A percentile compares a stretch with the other conserved stretches of the same genome.
Evolutionary conservation across 2,797 vertebrate species (phyloP).

Genomic region (Brachyalestes nurse): DNA sequence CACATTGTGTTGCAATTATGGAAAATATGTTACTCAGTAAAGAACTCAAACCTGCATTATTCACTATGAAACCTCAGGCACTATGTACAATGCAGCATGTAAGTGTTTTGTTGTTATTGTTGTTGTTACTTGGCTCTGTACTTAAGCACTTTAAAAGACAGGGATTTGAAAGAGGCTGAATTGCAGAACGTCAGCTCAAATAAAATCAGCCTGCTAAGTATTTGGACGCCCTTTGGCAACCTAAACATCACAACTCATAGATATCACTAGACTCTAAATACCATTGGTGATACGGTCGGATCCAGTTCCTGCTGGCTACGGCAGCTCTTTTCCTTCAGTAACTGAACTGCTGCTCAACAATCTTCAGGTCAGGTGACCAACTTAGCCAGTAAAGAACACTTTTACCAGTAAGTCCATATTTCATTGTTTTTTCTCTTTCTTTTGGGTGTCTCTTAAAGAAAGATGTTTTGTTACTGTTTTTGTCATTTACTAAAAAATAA

Average conservation of each 20-base stretch:
- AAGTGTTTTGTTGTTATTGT: neutral
- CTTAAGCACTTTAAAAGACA: neutral
- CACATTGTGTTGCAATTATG: slow-evolving; percentile 27
- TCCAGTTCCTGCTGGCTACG: neutral
- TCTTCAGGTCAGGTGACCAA: neutral
- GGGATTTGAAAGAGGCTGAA: neutral
- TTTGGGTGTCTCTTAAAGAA: no score
- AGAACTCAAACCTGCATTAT: slow-evolving; percentile 6
- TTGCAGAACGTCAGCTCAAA: neutral
- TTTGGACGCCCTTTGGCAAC: neutral
- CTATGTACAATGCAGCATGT: slow-evolving; percentile 7
- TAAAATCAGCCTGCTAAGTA: neutral
- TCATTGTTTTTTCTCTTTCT: no score
- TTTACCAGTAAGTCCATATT: no score
- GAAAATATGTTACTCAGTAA: slow-evolving; percentile 7
- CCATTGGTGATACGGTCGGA: neutral
- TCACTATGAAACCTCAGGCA: neutral
- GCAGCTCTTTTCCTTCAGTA: neutral
- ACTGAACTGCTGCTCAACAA: neutral
- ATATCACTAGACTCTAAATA: neutral
- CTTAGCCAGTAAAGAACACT: no score
- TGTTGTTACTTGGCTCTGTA: neutral
- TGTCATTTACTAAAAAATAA: no score
- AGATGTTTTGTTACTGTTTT: no score
- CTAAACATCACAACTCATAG: neutral